Evolutionary conservation across 2,797 vertebrate genomes (phyloP).

Genomic region (Mycteria americana): DNA sequence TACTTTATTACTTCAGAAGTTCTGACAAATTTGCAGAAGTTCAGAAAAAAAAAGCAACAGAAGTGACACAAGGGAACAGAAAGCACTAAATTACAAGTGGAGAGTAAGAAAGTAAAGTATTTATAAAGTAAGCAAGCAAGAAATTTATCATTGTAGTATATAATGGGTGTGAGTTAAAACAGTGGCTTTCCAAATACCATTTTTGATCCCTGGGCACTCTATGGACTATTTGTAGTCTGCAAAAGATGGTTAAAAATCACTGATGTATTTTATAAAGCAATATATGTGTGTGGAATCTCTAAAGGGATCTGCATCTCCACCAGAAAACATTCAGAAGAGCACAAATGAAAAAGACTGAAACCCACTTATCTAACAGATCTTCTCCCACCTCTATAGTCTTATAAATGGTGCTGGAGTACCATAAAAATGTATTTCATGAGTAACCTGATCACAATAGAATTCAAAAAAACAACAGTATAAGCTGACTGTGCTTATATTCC

Average conservation of each 20-base stretch:
- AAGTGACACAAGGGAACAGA: neutral
- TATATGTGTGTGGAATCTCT: neutral
- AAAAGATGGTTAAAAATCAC: neutral
- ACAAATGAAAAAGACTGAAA: neutral
- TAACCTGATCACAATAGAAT: neutral
- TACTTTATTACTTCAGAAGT: neutral
- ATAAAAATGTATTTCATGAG: neutral
- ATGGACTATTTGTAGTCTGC: neutral
- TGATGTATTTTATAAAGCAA: neutral
- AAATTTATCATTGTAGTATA: neutral
- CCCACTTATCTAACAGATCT: neutral
- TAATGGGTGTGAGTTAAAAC: neutral
- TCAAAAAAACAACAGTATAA: neutral
- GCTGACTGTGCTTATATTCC: neutral
- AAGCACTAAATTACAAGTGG: neutral
- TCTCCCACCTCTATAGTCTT: neutral
- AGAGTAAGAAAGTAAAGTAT: neutral
- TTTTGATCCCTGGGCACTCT: neutral
- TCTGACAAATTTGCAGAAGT: neutral
- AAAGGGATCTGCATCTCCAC: neutral
- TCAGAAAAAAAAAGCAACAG: neutral
- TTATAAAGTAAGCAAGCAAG: neutral
- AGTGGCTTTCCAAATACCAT: neutral
- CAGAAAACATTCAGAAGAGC: neutral
- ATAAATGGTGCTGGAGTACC: neutral